Evolutionary conservation across 2,888 invertebrate species (phyloP), one percentile per base, ranked within the genome.

Genomic region (Catonia carolina): DNA sequence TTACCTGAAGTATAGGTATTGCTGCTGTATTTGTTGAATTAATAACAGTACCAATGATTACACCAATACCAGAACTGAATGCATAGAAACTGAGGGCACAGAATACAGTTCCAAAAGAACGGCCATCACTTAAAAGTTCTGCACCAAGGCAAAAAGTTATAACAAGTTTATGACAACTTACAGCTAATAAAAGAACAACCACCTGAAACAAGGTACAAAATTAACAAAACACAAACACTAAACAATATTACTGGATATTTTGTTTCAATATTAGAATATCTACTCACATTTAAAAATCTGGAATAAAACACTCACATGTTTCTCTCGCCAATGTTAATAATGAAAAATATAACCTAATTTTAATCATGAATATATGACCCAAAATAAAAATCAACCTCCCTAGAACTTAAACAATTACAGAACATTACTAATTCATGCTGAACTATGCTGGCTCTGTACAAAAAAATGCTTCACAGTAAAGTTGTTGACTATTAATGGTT

Each of bases 81-180:
- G 86, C 79, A 71, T 88, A 88, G 18, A 85, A 73, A 2, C 74
- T 67, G 52, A 87, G 78, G 42, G 81, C 80, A 7, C 78, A 63
- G 17, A 84, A 72, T 61, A 85, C 81, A 36, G 73, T 71, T 49
- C 76, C 73, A 14, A 58, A 49, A 15, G 60, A 55, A 8, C 57
- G 48, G 6, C 67, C 67, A 12, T 65, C 68, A 48, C 71, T 71
- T 14, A 75, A 71, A 56, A 89, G 74, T 71, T 89, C 88, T 0
- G 86, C 77, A 0, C 90, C 89, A 47, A 90, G 75, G 65, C 89
- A 89, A 72, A 90, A 89, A 1, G 85, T 84, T 53, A 90, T 86
- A 14, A 89, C 87, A 63, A 84, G 79, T 73, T 90, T 90, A 73
- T 90, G 89, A 2, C 85, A 83, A 0, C 85, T 80, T 1, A 90